phyloP scores from a whole-genome alignment of 2,888 invertebrate genomes.

The Opisthograptis luteolata region DNA sequence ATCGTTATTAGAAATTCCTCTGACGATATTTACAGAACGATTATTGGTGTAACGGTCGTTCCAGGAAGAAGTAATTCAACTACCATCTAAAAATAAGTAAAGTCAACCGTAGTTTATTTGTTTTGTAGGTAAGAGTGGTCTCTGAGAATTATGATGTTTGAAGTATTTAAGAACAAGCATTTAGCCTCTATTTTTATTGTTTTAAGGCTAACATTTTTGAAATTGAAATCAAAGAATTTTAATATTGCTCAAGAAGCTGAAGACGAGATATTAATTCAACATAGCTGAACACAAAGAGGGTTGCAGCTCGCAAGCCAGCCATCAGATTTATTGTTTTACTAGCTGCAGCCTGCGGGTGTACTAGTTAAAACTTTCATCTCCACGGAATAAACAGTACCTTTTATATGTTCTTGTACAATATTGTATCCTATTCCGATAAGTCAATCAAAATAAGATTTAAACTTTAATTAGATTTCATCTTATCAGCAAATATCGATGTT shows the following conservation, averaged over 20 bases:
- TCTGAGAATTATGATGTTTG: conserved; percentile 70
- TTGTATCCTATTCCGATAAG: too few species aligned
- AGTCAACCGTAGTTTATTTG: conserved; percentile 73
- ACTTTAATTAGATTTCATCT: conserved; percentile 45
- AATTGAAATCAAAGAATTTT: conserved; percentile 47
- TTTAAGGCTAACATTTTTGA: conserved; percentile 43
- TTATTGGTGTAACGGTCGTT: conserved; percentile 71
- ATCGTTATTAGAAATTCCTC: conserved; percentile 41
- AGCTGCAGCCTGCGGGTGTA: too few species aligned
- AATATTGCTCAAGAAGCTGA: conserved; percentile 39
- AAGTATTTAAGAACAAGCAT: conserved; percentile 62
- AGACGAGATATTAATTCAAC: conserved; percentile 26
- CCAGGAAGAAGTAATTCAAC: conserved; percentile 74
- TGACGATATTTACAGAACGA: conserved; percentile 66
- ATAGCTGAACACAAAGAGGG: conserved; percentile 25
- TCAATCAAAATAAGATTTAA: too few species aligned
- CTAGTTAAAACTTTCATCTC: too few species aligned
- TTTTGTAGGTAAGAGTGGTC: conserved; percentile 67
- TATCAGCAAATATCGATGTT: too few species aligned
- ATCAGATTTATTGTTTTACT: conserved; percentile 44
- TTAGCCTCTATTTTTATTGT: conserved; percentile 47
- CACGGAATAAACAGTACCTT: too few species aligned
- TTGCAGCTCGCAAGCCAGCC: conserved; percentile 34
- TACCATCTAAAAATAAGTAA: conserved; percentile 77
- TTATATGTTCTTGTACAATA: too few species aligned